Percentiles rank a stretch among this genome's conserved stretches.
These are phyloP conservation scores for Epizoanthus fatuus DNA, from an alignment of 92 coral and sea anemone species.

Conservation along the genomic window DNA sequence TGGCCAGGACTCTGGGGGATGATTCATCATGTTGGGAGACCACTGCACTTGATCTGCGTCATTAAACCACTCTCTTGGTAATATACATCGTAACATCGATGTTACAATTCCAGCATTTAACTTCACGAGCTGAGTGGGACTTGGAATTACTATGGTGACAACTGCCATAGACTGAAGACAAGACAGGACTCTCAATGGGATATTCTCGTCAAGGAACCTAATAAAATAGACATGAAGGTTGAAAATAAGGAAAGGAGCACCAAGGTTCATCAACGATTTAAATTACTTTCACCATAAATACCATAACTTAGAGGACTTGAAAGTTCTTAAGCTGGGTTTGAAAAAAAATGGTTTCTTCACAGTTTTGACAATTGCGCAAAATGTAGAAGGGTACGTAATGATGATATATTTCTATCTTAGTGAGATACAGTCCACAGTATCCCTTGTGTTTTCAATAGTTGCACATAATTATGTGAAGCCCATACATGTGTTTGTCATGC, in stretches of 20 bases:
- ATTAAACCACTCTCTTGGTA: constrained; percentile 67
- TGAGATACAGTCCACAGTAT: too few species aligned
- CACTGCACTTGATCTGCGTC: constrained; percentile 46
- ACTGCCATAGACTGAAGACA: constrained; percentile 48
- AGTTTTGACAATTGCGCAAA: too few species aligned
- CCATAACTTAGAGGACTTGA: too few species aligned
- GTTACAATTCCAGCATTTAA: constrained; percentile 60
- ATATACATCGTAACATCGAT: constrained; percentile 36
- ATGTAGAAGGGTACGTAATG: too few species aligned
- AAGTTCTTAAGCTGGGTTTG: too few species aligned
- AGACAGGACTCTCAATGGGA: constrained; percentile 28
- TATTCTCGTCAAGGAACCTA: constrained; percentile 67
- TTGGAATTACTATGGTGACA: not conserved
- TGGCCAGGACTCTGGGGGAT: constrained; percentile 82
- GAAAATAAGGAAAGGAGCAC: not conserved
- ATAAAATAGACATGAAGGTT: not conserved
- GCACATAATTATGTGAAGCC: too few species aligned
- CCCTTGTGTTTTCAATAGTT: too few species aligned
- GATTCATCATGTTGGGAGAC: constrained; percentile 64
- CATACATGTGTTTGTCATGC: too few species aligned
- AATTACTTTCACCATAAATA: too few species aligned
- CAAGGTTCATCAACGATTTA: too few species aligned
- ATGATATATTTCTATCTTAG: too few species aligned
- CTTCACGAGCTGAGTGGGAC: constrained; percentile 73
- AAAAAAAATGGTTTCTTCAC: too few species aligned